Conservation (phyloP, 1,140 invertebrate genomes). For the Leptinotarsa undecemlineata region DNA sequence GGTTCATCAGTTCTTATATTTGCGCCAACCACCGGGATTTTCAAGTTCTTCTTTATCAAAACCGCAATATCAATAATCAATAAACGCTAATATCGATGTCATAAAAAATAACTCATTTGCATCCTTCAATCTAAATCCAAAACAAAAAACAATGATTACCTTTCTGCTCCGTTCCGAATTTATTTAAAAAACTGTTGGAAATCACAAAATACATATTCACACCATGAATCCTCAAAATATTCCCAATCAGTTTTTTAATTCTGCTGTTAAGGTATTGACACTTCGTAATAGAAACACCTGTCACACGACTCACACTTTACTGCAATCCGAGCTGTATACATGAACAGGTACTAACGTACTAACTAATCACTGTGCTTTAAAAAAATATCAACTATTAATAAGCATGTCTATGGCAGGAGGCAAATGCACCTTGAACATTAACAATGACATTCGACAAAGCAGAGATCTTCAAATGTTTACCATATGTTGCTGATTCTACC, state of each 20-base stretch:
- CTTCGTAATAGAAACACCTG: neutral
- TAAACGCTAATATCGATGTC: too few relatives aligned
- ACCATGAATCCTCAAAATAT: conserved; percentile 1
- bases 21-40: too few relatives aligned
- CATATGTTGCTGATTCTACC: too few relatives aligned
- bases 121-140: neutral
- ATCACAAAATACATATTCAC: neutral
- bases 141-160: neutral
- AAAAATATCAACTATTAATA: neutral
- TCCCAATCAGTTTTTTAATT: neutral
- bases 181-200: neutral
- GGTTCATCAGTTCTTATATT: too few relatives aligned
- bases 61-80: too few relatives aligned
- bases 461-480: too few relatives aligned
- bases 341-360: neutral
- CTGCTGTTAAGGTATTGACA: neutral
- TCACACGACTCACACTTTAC: neutral
- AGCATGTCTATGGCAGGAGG: neutral
- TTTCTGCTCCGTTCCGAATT: neutral
- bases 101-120: too few relatives aligned
- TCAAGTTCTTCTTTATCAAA: too few relatives aligned
- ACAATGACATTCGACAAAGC: too few relatives aligned
- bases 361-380: neutral
- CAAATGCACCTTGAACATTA: neutral
- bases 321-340: too few relatives aligned